phyloP scores from a whole-genome alignment of 1,140 invertebrate genomes.

The Ladona fulva region DNA sequence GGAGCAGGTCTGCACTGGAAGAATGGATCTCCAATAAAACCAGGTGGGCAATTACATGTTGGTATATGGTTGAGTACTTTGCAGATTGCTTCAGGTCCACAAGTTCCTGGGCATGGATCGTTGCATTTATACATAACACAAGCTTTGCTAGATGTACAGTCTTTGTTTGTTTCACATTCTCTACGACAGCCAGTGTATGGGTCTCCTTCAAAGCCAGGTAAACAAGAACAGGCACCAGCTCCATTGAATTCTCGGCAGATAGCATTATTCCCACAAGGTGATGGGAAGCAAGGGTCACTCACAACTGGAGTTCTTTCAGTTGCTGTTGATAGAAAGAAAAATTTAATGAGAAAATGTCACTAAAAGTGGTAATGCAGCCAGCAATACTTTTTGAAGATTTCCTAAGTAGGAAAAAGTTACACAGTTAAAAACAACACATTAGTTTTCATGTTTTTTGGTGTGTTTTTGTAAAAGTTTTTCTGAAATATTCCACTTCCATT shows the following conservation, averaged over 20 bases:
- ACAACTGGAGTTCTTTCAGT: conserved; percentile 34
- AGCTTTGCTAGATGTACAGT: conserved; percentile 56
- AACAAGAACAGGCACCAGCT: conserved; percentile 65
- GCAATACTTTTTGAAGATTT: not conserved
- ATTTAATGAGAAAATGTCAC: not conserved
- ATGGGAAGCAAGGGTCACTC: conserved; percentile 56
- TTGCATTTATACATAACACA: conserved; percentile 67
- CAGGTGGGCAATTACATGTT: conserved; percentile 60
- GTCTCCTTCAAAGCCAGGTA: conserved; percentile 63
- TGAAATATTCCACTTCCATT: no score
- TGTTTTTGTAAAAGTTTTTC: no score
- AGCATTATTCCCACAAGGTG: conserved; percentile 69
- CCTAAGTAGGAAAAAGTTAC: conserved; percentile 23
- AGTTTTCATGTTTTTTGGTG: no score
- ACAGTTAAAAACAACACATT: not conserved
- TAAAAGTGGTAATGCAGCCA: not conserved
- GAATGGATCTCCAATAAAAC: conserved; percentile 70
- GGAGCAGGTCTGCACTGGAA: conserved; percentile 43
- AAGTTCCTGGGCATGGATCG: conserved; percentile 65
- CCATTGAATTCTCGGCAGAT: conserved; percentile 65
- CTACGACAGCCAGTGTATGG: conserved; percentile 64
- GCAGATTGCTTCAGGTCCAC: conserved; percentile 63
- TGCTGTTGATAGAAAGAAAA: conserved; percentile 29
- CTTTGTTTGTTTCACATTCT: conserved; percentile 64
- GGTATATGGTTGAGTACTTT: conserved; percentile 62